Evolutionary conservation across 30 jellyfish, hydroid and myxozoan genomes (phyloP), one percentile per base, ranked within the genome.

Genomic region (Mastigias papua): DNA sequence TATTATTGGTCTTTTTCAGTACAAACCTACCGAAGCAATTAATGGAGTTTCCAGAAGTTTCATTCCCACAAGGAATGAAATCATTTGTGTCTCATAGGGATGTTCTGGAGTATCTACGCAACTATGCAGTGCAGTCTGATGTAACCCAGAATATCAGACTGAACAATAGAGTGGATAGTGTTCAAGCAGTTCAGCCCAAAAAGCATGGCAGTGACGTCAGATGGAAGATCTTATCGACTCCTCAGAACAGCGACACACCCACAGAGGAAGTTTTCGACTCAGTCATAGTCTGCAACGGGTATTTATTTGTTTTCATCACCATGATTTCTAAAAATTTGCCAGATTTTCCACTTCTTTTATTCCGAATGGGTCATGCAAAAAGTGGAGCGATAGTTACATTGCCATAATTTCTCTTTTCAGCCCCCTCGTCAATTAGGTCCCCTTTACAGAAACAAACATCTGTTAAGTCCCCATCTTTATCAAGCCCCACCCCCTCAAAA

Each of bases 261-360:
- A 11, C 50, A 1, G 51, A 60, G 13, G 96, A 68, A 29, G 75
- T 15, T 0, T 91, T 49, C 68, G 97, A 91, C 29, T 65, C 98
- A 15, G 97, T 93, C 23, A 80, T 93, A 21, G 93, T 93, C 1
- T 87, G 97, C 87, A 93, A 81, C 71, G 98, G 98, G 98, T 93
- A 82, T 25, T 28, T 69, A 34, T 20, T 34, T 71, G 13, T 16
- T 71, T 49, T 57, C 11, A 68, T 11, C 13, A 19, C 25, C 20
- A 58, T 68, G 30, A 11, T 29, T 28, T 7, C 31, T 26, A 19
- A n/a, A 37, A 73, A 16, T 16, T n/a, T n/a, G n/a, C n/a, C n/a
- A n/a, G n/a, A n/a, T n/a, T n/a, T n/a, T n/a, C n/a, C n/a, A n/a
- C n/a, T n/a, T n/a, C n/a, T n/a, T n/a, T n/a, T n/a, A n/a, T n/a